phyloP scores from a whole-genome alignment of 2,888 invertebrate genomes.

The Rhaphigaster nebulosa region DNA sequence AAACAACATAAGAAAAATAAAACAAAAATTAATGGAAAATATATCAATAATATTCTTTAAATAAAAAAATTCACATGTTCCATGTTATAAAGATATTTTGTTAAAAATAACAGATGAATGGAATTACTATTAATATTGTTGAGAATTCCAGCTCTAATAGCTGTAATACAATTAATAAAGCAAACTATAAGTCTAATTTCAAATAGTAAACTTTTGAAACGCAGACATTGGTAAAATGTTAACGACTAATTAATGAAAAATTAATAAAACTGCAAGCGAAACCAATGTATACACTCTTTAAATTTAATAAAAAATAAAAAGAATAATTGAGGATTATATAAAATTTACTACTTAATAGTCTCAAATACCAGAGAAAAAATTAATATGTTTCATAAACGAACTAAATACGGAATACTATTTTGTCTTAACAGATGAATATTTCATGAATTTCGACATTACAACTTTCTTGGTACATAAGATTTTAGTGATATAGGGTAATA shows the following conservation, averaged over 20 bases:
- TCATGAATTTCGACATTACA: too few species aligned
- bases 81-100: background rate
- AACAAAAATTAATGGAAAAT: background rate
- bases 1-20: background rate
- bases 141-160: background rate
- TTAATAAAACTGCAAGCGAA: background rate
- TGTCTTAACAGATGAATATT: too few species aligned
- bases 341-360: background rate
- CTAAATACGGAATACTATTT: too few species aligned
- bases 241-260: background rate
- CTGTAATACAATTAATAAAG: background rate
- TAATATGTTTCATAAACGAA: background rate
- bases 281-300: background rate
- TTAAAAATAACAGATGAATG: constrained; percentile 17
- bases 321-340: background rate
- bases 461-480: too few species aligned
- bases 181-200: background rate
- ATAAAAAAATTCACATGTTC: background rate
- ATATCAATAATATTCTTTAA: constrained; percentile 42
- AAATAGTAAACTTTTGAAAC: background rate
- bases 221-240: too few species aligned
- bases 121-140: background rate
- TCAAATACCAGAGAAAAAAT: background rate
- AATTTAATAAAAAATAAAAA: background rate
- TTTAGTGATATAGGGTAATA: too few species aligned